A percentile compares a stretch with the other conserved stretches of the same genome.
Conservation (phyloP, 1,140 invertebrate species). For the Achroia grisella region DNA sequence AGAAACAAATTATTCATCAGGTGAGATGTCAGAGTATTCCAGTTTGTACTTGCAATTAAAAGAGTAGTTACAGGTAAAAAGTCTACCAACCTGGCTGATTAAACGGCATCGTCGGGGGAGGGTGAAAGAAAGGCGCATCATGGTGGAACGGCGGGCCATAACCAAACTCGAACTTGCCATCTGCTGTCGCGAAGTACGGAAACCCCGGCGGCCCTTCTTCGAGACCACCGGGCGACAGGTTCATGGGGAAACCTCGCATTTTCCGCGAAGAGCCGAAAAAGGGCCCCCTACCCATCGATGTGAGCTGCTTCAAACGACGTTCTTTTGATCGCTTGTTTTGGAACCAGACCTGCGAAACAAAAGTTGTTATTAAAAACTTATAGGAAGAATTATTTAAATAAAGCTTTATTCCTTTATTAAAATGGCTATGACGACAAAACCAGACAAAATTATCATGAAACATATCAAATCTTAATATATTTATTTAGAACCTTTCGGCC, state of each 20-base stretch:
- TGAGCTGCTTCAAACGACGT: conserved; percentile 92
- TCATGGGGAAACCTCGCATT: conserved; percentile 92
- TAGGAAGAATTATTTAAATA: too few relatives aligned
- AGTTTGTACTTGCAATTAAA: too few relatives aligned
- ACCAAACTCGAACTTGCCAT: conserved; percentile 92
- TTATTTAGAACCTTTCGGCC: too few relatives aligned
- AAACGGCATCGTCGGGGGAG: conserved; percentile 84
- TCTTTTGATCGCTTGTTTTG: conserved; percentile 99
- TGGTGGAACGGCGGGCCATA: conserved; percentile 91
- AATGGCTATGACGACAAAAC: too few relatives aligned
- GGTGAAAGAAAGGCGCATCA: conserved; percentile 89
- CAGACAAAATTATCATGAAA: too few relatives aligned
- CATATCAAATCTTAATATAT: too few relatives aligned
- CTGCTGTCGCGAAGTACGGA: conserved; percentile 86
- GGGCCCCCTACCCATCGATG: conserved; percentile 92
- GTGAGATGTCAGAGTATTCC: conserved; percentile 13
- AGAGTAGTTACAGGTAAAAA: conserved; percentile 7
- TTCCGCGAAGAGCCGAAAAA: conserved; percentile 93
- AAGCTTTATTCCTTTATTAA: too few relatives aligned
- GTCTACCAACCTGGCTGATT: conserved; percentile 79
- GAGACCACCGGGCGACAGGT: conserved; percentile 87
- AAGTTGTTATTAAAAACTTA: too few relatives aligned
- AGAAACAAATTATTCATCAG: too few relatives aligned
- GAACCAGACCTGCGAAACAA: conserved; percentile 94
- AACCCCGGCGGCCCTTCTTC: conserved; percentile 88